Base-by-base conservation (phyloP, 2,113 vertebrate genomes). In the Oxyruncus cristatus region DNA sequence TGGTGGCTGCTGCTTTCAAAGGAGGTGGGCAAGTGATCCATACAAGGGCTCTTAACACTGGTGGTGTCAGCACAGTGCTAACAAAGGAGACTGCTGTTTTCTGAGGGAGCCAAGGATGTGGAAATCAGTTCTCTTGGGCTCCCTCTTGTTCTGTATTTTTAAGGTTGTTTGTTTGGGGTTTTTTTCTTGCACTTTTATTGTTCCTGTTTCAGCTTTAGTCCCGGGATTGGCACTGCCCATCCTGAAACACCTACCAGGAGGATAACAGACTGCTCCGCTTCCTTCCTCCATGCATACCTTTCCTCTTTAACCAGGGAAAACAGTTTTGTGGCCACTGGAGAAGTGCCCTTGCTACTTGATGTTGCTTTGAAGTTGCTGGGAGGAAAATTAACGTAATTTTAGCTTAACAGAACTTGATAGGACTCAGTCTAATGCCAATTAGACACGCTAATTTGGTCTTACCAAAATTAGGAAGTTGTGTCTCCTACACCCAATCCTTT, bases 141-240 rank as follows among this genome's bases (percentile, higher is more conserved):
- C 58, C 85, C 44, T 96, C 79, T 89, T 95, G 91, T 94, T 89
- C 90, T 89, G 63, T 91, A 59, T 76, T 96, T 93, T 95, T 89
- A 86, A 92, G 55, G 65, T 90, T 92, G 77, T 12, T 92, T 89
- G 68, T 8, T 92, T 86, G 22, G 53, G 35, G 3, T 85, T 82
- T 83, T 93, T 95, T 81, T 55, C 92, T 93, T 95, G 96, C 96
- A 95, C 93, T 96, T 95, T 87, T 95, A 67, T 92, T 91, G 88
- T 92, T 97, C 70, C 41, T 88, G 14, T 94, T 94, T 96, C 76
- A 92, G 83, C 91, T 97, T 93, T 89, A 96, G 88, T 75, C 23
- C 35, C 44, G 44, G 87, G 63, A 88, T 86, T 84, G 58, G 81
- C 70, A 83, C n/a, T 90, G 88, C 58, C 44, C 59, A 63, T 81